Percentiles rank a stretch among this genome's conserved stretches.
phyloP scores from a whole-genome alignment of 2,888 invertebrate genomes.

The Eledona agricola region DNA sequence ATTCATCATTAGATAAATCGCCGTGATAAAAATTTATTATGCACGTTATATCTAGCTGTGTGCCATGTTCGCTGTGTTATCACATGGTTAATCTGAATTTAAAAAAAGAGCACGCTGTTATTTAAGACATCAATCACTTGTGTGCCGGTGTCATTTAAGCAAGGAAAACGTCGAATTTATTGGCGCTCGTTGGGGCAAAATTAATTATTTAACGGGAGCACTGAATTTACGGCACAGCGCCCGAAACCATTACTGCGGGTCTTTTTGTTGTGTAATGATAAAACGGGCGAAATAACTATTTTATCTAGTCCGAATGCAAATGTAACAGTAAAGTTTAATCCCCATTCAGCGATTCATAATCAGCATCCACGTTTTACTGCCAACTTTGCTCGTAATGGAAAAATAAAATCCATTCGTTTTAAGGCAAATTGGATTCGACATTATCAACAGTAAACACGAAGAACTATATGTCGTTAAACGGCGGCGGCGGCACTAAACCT shows the following conservation, averaged over 20 bases:
- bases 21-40: conserved; percentile 16
- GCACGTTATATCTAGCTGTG: conserved; percentile 5
- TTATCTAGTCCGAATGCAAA: conserved; percentile 17
- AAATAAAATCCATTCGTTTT: conserved; percentile 20
- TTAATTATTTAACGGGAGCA: conserved; percentile 1
- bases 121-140: conserved; percentile 2
- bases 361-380: conserved; percentile 14
- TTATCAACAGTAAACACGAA: too few species aligned
- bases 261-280: background rate
- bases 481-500: too few species aligned
- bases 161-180: too few species aligned
- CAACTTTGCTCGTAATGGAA: conserved; percentile 22
- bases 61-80: conserved; percentile 3
- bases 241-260: background rate
- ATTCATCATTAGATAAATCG: conserved; percentile 10
- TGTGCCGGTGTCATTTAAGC: too few species aligned
- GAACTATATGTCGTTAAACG: too few species aligned
- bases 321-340: conserved; percentile 20
- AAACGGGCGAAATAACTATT: conserved; percentile 7
- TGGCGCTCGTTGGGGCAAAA: too few species aligned
- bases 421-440: conserved; percentile 14
- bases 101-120: background rate
- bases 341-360: conserved; percentile 26
- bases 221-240: background rate
- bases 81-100: background rate